Base-by-base conservation (phyloP, 37 sponge, comb jelly and placozoan species). In the Haliclona indistincta region DNA sequence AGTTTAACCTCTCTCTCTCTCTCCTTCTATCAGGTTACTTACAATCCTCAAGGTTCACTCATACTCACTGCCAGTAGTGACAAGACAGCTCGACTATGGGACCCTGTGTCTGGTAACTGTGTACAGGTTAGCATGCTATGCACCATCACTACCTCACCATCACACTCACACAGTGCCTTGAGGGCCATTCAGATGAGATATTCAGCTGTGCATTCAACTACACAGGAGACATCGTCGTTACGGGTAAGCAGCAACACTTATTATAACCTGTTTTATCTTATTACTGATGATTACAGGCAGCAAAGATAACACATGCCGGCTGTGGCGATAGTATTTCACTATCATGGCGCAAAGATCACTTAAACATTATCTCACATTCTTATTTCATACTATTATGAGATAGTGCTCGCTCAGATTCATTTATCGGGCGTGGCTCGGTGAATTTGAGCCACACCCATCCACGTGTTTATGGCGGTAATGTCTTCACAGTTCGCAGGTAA, bases 241-340 rank as follows among this genome's bases (percentile, higher is more conserved):
- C 97, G 56, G 96, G 95, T 81, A 15, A 40, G 63, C 52, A 64
- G 22, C 6, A 30, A 10, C 65, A 4, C 2, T 34, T 20, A 22
- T 7, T 34, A 64, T 26, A 11, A 26, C 30, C 22, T 35, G 34
- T 34, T 35, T 34, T 2, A 28, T 20, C 32, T 32, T 38, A 66
- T 40, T 40, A 40, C 29, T 43, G n/a, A 51, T 34, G 34, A n/a
- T 33, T 34, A 33, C 72, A 83, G 89, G 87, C 3, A 95, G 99
- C 65, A 98, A 98, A 76, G 99, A 98, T 72, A 98, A 98, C 74
- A 95, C 99, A 0, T 98, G 99, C 68, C 65, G 99, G n/a, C 64
- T 98, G 40, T 98, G 99, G 99, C 91, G 90, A 77, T 89, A 76
- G 79, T 38, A 28, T 61, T 11, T 25, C 4, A 65, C n/a, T n/a